Evolutionary conservation across 1,140 invertebrate genomes (phyloP).

Genomic region (Drosophila ironensis): DNA sequence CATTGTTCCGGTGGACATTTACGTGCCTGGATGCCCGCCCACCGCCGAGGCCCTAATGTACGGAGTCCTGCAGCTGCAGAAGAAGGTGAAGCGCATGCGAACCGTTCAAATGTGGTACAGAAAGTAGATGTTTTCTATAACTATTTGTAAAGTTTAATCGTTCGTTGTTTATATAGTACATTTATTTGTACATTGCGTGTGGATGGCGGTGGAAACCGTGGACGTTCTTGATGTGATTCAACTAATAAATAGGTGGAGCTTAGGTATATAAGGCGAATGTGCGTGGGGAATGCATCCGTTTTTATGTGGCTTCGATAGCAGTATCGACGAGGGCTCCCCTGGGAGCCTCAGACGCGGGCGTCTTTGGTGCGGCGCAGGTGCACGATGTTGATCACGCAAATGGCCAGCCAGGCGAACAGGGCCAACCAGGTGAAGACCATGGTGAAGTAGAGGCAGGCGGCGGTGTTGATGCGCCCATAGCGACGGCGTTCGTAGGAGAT

Average conservation of each 20-base stretch:
- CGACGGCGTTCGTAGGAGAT: slow-evolving; percentile 83
- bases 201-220: slow-evolving; percentile 44
- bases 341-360: slow-evolving; percentile 46
- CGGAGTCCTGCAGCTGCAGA: slow-evolving; percentile 95
- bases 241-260: slow-evolving; percentile 62
- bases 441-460: slow-evolving; percentile 84
- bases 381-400: slow-evolving; percentile 83
- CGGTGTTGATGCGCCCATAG: slow-evolving; percentile 85
- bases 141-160: slow-evolving; percentile 7
- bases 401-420: slow-evolving; percentile 83
- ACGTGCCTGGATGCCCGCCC: slow-evolving; percentile 98
- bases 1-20: slow-evolving; percentile 98
- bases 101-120: background rate
- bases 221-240: slow-evolving; percentile 33
- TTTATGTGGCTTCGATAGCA: background rate
- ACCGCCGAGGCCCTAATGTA: slow-evolving; percentile 98
- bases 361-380: slow-evolving; percentile 82
- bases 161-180: slow-evolving; percentile 59
- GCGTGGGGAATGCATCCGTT: slow-evolving; percentile 3
- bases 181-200: slow-evolving; percentile 65
- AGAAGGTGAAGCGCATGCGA: slow-evolving; percentile 87
- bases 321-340: background rate
- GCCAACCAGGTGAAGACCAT: slow-evolving; percentile 85
- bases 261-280: slow-evolving; percentile 44
- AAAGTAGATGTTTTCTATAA: background rate